phyloP scores from a whole-genome alignment of 2,113 vertebrate genomes.

The Hemiscyllium ocellatum region DNA sequence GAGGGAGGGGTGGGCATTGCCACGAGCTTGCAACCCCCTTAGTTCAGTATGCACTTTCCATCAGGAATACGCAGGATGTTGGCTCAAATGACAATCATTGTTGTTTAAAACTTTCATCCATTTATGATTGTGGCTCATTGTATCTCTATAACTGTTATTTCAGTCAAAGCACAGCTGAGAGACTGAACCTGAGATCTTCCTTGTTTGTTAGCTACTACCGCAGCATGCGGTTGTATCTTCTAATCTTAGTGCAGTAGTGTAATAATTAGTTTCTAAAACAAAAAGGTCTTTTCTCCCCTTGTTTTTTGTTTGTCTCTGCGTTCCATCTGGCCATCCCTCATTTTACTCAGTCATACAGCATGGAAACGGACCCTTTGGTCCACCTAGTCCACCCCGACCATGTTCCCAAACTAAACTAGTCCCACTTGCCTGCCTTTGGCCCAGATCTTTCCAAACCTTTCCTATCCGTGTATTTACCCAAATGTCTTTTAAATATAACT shows the following conservation, averaged over 20 bases:
- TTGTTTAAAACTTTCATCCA: neutral
- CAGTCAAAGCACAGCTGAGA: neutral
- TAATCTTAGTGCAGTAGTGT: constrained; percentile 36
- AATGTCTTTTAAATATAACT: no score
- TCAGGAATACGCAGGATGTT: neutral
- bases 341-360: neutral
- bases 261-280: constrained; percentile 36
- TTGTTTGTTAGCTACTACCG: neutral
- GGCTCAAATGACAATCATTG: neutral
- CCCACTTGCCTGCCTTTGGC: no score
- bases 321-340: neutral
- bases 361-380: no score
- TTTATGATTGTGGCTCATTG: neutral
- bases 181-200: neutral
- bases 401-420: no score
- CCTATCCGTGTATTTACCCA: no score
- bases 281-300: neutral
- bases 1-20: neutral
- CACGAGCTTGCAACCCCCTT: neutral
- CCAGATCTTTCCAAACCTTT: no score
- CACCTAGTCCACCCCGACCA: no score
- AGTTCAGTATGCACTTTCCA: neutral
- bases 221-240: neutral
- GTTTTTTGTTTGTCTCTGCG: neutral
- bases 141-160: neutral